Evolutionary conservation across 2,797 vertebrate species (phyloP).

Genomic region (Gallinago solitaria): DNA sequence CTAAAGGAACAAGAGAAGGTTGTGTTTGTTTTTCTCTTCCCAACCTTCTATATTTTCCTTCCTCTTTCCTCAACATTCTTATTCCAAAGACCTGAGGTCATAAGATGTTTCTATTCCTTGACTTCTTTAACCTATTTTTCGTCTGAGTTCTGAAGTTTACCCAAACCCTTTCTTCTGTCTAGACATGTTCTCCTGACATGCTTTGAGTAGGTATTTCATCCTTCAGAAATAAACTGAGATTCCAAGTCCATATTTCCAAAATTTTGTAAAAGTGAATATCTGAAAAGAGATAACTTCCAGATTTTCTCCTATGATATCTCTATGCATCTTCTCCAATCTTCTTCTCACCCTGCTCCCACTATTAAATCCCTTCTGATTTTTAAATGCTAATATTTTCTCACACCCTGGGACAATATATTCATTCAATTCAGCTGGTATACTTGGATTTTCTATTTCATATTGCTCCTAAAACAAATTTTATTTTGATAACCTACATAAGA

Average conservation of each 20-base stretch:
- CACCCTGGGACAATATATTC: not conserved
- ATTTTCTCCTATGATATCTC: not conserved
- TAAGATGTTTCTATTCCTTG: not conserved
- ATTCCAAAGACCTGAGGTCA: not conserved
- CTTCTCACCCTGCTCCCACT: not conserved
- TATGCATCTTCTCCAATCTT: not conserved
- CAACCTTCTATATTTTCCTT: not conserved
- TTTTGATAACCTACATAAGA: not conserved
- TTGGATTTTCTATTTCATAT: not conserved
- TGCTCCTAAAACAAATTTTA: not conserved
- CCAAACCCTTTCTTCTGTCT: not conserved
- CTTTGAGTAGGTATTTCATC: not conserved
- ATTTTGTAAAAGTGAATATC: not conserved
- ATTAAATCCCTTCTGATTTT: not conserved
- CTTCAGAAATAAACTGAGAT: not conserved
- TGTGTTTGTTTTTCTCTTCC: not conserved
- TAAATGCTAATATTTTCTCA: not conserved
- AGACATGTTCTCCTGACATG: not conserved
- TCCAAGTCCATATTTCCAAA: not conserved
- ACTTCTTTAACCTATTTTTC: not conserved
- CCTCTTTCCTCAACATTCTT: not conserved
- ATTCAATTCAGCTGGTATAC: not conserved
- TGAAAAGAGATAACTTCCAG: not conserved
- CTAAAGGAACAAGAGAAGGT: not conserved
- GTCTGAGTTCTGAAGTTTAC: not conserved